Evolutionary conservation across 2,888 invertebrate genomes (phyloP), one percentile per base, ranked within the genome.

Genomic region (Galerucella pusilla): DNA sequence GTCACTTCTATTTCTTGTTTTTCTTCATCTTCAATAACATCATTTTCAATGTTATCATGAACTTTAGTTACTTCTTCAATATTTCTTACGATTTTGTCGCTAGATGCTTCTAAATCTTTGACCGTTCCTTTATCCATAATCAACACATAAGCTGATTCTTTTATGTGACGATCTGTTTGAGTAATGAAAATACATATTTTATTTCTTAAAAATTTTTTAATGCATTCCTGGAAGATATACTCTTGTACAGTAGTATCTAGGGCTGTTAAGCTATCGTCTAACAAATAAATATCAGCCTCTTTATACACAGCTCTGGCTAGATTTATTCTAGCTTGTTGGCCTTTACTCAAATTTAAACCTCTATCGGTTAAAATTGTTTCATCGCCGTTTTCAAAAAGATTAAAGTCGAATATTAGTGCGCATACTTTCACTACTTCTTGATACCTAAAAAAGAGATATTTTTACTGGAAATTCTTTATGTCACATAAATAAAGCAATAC

Each of bases 211-310:
- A 91, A 91, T 12, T 90, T 78, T 59, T 83, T 89, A 68, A 94
- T 90, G 83, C 94, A 95, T 84, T 93, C 91, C 84, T 96, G 94
- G 88, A 96, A 97, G 80, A 97, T 90, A 86, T 94, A 94, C 0
- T 94, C 91, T 3, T 95, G 94, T 3, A 97, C 96, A 45, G 94
- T 93, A 0, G 95, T 91, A 88, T 97, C 97, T 20, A 97, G 95
- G 0, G 97, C 96, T 78, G 95, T 93, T 42, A 97, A 88, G 0
- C 96, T 96, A 88, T 97, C 97, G 86, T 97, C 97, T 66, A 97
- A 88, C 7, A 97, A 87, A 84, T 96, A 96, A 77, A 96, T 93
- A 78, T 95, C 94, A 0, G 94, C 92, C 71, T 95, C 91, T 54
- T 93, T 92, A 87, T 96, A 96, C 1, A 96, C 91, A 0, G 96